phyloP scores from a whole-genome alignment of 2,113 vertebrate genomes.

The Lepisosteus oculatus region DNA sequence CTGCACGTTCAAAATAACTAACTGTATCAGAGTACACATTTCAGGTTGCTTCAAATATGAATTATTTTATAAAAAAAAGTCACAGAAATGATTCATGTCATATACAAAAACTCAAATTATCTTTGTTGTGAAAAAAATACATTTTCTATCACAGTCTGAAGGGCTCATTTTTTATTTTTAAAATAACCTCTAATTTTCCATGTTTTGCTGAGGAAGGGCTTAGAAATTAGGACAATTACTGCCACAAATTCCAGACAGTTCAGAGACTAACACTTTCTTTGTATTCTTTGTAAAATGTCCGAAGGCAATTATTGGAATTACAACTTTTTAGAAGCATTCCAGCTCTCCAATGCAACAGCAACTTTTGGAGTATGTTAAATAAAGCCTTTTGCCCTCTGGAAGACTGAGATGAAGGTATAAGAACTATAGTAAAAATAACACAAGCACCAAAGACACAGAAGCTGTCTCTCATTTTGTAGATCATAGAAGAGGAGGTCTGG shows the following conservation, averaged over 20 bases:
- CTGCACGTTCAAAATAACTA: too few relatives aligned
- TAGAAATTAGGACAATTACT: slow-evolving; percentile 57
- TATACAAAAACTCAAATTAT: background rate
- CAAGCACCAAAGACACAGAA: slow-evolving; percentile 25
- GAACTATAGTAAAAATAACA: slow-evolving; percentile 43
- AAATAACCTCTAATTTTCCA: slow-evolving; percentile 59
- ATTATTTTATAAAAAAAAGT: too few relatives aligned
- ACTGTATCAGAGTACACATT: too few relatives aligned
- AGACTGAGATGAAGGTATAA: slow-evolving; percentile 40
- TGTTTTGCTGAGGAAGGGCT: slow-evolving; percentile 50
- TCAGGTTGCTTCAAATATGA: too few relatives aligned
- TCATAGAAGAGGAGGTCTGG: slow-evolving; percentile 48
- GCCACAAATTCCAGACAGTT: slow-evolving; percentile 58
- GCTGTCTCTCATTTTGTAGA: slow-evolving; percentile 35
- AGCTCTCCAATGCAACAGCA: slow-evolving; percentile 65
- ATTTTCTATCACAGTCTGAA: slow-evolving; percentile 36
- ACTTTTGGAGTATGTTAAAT: slow-evolving; percentile 60
- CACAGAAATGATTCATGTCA: background rate
- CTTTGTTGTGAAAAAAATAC: background rate
- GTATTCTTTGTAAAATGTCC: slow-evolving; percentile 41
- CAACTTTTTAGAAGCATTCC: slow-evolving; percentile 61
- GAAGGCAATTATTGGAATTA: slow-evolving; percentile 61
- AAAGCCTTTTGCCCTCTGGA: slow-evolving; percentile 54
- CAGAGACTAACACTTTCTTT: slow-evolving; percentile 60
- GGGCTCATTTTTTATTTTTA: slow-evolving; percentile 55